Percentiles rank a stretch among this genome's conserved stretches.
These are phyloP conservation scores for Perccottus glenii DNA, from an alignment of 2,113 vertebrate species.

Conservation along the genomic window DNA sequence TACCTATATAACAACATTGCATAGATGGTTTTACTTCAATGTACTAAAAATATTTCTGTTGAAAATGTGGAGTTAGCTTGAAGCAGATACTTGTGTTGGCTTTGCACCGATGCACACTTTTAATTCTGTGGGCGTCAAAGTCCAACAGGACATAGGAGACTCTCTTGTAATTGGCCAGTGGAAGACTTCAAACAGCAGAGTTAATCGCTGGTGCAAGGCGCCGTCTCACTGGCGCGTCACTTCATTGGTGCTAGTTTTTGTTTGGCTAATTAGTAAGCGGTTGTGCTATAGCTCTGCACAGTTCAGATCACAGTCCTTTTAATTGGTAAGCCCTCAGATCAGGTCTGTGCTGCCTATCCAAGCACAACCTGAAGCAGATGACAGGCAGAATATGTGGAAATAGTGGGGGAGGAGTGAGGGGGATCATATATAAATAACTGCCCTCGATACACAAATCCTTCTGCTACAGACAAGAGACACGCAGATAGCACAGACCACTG, in stretches of 20 bases:
- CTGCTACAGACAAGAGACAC: constrained; percentile 9
- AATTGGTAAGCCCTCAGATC: constrained; percentile 54
- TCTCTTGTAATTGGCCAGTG: constrained; percentile 19
- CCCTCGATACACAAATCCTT: constrained; percentile 52
- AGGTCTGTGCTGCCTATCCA: constrained; percentile 24
- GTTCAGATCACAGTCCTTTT: constrained; percentile 46
- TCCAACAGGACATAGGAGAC: constrained; percentile 13
- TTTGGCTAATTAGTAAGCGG: constrained; percentile 60
- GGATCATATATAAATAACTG: constrained; percentile 69
- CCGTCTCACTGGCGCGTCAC: constrained; percentile 40
- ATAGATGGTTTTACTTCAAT: no score
- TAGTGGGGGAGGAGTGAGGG: not conserved
- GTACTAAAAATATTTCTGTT: no score
- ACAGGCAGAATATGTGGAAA: constrained; percentile 19
- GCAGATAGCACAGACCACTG: not conserved
- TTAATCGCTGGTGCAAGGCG: constrained; percentile 48
- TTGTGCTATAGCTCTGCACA: constrained; percentile 26
- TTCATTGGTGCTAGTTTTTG: constrained; percentile 46
- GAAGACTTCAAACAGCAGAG: constrained; percentile 45
- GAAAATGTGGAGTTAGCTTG: no score
- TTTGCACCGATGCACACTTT: not conserved
- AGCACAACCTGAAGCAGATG: constrained; percentile 33
- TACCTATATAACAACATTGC: no score
- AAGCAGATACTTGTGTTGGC: not conserved
- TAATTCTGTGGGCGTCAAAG: not conserved